A percentile compares a stretch with the other conserved stretches of the same genome.
Evolutionary conservation across 2,888 invertebrate species (phyloP).

Genomic region (Helleia helle): DNA sequence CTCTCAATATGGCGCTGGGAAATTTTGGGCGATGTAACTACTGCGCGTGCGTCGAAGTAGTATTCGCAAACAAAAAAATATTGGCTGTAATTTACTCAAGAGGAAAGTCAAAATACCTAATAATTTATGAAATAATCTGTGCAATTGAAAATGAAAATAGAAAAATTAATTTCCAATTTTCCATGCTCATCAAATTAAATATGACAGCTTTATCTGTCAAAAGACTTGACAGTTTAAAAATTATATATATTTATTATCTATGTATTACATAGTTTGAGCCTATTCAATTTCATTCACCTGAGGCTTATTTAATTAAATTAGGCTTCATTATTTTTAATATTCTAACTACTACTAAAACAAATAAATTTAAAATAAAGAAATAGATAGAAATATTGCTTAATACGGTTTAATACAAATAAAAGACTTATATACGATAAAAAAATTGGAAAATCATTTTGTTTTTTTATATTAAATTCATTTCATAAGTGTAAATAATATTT

Average conservation of each 20-base stretch:
- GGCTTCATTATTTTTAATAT: no score
- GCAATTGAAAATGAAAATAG: slow-evolving; percentile 35
- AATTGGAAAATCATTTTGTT: no score
- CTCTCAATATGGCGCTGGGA: slow-evolving; percentile 83
- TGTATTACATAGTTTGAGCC: not conserved
- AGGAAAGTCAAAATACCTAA: slow-evolving; percentile 30
- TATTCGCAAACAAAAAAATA: slow-evolving; percentile 54
- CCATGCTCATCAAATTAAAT: slow-evolving; percentile 51
- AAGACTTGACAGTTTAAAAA: slow-evolving; percentile 20
- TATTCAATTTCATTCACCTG: no score
- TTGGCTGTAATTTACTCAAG: slow-evolving; percentile 31
- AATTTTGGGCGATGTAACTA: slow-evolving; percentile 73
- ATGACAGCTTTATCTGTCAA: slow-evolving; percentile 40
- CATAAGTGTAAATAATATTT: no score
- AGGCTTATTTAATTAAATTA: no score
- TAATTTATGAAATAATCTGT: slow-evolving; percentile 18
- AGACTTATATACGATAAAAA: no score
- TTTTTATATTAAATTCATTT: not conserved
- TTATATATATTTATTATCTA: not conserved
- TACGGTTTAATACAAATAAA: no score
- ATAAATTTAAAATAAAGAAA: no score
- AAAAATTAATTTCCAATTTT: slow-evolving; percentile 34
- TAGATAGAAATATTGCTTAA: no score
- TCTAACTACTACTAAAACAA: no score
- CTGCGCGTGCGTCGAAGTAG: slow-evolving; percentile 71